Base-by-base conservation (phyloP, 2,797 vertebrate species). In the Pogoniulus pusillus region DNA sequence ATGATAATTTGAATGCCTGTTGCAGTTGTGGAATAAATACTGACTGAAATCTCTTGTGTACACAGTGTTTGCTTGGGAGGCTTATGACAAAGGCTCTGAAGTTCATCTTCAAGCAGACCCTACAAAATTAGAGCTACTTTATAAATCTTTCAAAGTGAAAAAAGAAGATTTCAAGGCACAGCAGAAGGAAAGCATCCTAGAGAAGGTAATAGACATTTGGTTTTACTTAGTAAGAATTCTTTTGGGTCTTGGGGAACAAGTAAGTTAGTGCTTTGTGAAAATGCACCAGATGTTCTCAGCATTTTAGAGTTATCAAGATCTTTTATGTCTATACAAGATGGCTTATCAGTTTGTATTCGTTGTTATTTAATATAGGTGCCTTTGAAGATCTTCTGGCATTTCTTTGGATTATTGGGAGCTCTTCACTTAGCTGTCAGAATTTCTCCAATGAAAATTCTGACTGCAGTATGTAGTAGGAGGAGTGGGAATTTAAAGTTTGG, bases 61-160 rank as follows among this genome's bases (percentile, higher is more conserved):
- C 53, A 17, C 94, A 99, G 99, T 99, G 94, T 99, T 99, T 97
- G 99, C 99, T 18, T 99, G 99, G 99, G 99, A 99, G 96, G 99
- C 99, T 62, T 99, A 99, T 78, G 99, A 99, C 95, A 99, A 98
- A 94, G 99, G 99, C 60, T 99, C 99, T 6, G 99, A 99, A 94
- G 99, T 99, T 85, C 99, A 99, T 96, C 98, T 99, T 62, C 99
- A 99, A 95, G 99, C 99, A 1, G 99, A 99, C 91, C 99, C 99
- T 70, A 99, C 99, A 73, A 99, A 99, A 91, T 97, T 99, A 69
- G 99, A 99, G 95, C 97, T 99, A 79, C 97, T 99, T 55, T 98
- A 99, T 93, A 98, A 98, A 64, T 99, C 99, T 77, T 99, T 99
- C 97, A 99, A 98, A 96, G 99, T 99, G 95, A 99, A 99, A 96